Conservation (phyloP, 2,797 vertebrate genomes). For the Jordanella pulchra region DNA sequence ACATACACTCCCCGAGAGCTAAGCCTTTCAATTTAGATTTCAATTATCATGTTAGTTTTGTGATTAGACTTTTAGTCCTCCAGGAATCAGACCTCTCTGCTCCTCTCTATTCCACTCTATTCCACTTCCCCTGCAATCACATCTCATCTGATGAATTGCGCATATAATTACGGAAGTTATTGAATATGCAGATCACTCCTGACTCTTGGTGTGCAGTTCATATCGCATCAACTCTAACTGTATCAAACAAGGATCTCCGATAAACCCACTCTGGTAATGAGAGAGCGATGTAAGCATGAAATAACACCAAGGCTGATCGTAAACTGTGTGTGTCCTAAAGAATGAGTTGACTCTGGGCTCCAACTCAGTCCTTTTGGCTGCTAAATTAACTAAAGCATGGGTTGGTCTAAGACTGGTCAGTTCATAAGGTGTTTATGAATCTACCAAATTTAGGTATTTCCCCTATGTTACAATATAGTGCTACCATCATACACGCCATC, state of each 20-base stretch:
- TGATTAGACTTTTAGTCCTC: slow-evolving; percentile 85
- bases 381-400: slow-evolving; percentile 38
- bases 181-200: slow-evolving; percentile 86
- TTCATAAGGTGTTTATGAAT: slow-evolving; percentile 72
- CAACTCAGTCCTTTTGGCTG: slow-evolving; percentile 19
- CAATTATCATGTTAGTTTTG: slow-evolving; percentile 88
- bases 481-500: slow-evolving; percentile 64
- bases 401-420: slow-evolving; percentile 40
- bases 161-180: slow-evolving; percentile 88
- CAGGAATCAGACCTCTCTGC: slow-evolving; percentile 83
- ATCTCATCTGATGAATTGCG: slow-evolving; percentile 87
- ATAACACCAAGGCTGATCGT: slow-evolving; percentile 70
- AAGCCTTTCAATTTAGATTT: slow-evolving; percentile 85
- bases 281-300: slow-evolving; percentile 69
- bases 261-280: slow-evolving; percentile 77
- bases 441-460: slow-evolving; percentile 74
- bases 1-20: slow-evolving; percentile 75
- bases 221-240: slow-evolving; percentile 79
- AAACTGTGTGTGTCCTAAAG: slow-evolving; percentile 40
- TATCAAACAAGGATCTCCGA: slow-evolving; percentile 79
- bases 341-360: slow-evolving; percentile 35
- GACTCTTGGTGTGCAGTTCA: slow-evolving; percentile 80
- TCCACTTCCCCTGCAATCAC: slow-evolving; percentile 85
- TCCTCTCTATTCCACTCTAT: slow-evolving; percentile 76
- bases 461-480: slow-evolving; percentile 69